Evolutionary conservation across 2,888 invertebrate species (phyloP), one percentile per base, ranked within the genome.

Genomic region (Mimas tiliae): DNA sequence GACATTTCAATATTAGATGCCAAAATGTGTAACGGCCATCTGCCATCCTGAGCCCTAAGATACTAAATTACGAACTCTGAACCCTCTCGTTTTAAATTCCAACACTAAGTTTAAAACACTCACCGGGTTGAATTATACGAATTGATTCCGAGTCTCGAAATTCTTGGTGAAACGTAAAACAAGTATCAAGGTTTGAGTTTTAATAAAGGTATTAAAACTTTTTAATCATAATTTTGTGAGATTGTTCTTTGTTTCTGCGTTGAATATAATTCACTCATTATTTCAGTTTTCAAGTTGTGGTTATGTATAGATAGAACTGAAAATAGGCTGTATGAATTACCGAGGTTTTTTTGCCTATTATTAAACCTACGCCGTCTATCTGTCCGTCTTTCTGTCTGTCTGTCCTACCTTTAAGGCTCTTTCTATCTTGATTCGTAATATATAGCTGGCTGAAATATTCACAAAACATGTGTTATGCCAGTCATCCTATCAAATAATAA

Each of bases 11-110:
- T 50, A 19, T 16, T 19, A 38, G 11, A 8, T 58, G 12, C 12
- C 42, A 58, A 42, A 42, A 42, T 19, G 6, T 51, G 50, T 42
- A 64, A 50, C 34, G 63, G 51, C 38, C 63, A 64, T 64, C 63
- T 64, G 65, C 34, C 47, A 71, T 72, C 69, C 12, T 68, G 67
- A 66, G 69, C 72, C 70, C 38, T 68, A 68, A 68, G 69, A 72
- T 74, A 76, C 71, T 72, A 65, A 72, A 75, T 74, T 72, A 64
- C 11, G 42, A 67, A 69, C 71, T 69, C 65, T 69, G 68, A 67
- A 67, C 69, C 69, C 42, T 63, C 21, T 14, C 48, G 27, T 63
- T 63, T 63, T 48, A 63, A 63, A 48, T 63, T 63, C 48, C 47
- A 16, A 63, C 27, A 48, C 16, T 47, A 63, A 63, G 63, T 63